A percentile compares a stretch with the other conserved stretches of the same genome.
Conservation (phyloP, 2,888 invertebrate genomes). For the Troglohyphantes excavatus region DNA sequence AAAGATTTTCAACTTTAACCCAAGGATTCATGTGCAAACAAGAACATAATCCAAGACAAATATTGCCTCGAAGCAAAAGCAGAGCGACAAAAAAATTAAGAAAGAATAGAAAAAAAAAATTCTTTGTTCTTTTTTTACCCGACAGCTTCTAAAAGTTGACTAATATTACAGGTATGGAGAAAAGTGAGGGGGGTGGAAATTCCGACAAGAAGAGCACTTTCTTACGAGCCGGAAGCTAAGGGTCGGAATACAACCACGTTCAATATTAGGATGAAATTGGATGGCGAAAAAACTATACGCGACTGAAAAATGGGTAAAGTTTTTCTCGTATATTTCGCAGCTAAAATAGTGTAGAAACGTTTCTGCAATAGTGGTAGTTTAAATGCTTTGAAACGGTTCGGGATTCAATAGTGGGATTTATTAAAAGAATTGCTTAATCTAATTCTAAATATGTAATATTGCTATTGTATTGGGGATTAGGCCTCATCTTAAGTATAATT, state of each 20-base stretch:
- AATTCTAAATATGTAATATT: no score
- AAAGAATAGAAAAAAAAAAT: constrained; percentile 24
- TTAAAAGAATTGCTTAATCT: no score
- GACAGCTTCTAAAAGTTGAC: constrained; percentile 39
- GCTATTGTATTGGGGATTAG: no score
- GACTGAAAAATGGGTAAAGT: not conserved
- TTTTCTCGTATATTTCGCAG: not conserved
- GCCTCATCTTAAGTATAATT: no score
- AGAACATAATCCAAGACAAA: constrained; percentile 75
- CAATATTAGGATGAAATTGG: constrained; percentile 15
- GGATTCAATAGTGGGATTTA: no score
- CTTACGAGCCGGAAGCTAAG: constrained; percentile 38
- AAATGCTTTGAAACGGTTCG: no score
- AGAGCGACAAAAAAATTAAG: constrained; percentile 54
- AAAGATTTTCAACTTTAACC: constrained; percentile 65
- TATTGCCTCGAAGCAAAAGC: constrained; percentile 70
- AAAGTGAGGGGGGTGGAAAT: constrained; percentile 39
- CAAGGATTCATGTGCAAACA: constrained; percentile 73
- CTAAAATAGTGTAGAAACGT: no score
- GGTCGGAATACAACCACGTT: constrained; percentile 30
- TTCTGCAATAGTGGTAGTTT: no score
- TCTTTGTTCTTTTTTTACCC: constrained; percentile 47
- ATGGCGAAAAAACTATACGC: not conserved
- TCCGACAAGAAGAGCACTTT: constrained; percentile 19
- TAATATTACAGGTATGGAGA: constrained; percentile 68